A percentile compares a stretch with the other conserved stretches of the same genome.
phyloP scores from a whole-genome alignment of 2,888 invertebrate genomes.

The Aplocera efformata region DNA sequence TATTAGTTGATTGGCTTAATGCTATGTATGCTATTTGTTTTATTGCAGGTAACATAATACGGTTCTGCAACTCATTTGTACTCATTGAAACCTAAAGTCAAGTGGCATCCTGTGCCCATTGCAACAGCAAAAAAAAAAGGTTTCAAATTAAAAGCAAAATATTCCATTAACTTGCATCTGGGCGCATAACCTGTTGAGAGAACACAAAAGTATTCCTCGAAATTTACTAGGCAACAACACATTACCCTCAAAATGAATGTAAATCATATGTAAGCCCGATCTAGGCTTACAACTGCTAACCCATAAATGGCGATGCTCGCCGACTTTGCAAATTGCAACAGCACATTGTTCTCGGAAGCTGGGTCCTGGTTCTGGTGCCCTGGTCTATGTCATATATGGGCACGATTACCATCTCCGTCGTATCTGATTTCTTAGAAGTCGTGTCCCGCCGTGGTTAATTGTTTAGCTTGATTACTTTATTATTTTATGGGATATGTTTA shows the following conservation, averaged over 20 bases:
- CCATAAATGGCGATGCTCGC: constrained; percentile 63
- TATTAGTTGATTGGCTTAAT: no score
- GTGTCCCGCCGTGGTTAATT: constrained; percentile 25
- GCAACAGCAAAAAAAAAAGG: no score
- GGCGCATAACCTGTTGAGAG: no score
- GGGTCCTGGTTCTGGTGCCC: constrained; percentile 34
- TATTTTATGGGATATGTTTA: constrained; percentile 14
- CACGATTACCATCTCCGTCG: constrained; percentile 38
- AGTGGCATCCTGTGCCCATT: no score
- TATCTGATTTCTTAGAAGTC: constrained; percentile 20
- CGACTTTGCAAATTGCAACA: constrained; percentile 75
- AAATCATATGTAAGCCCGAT: constrained; percentile 29
- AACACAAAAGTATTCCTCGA: no score
- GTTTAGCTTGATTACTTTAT: constrained; percentile 27
- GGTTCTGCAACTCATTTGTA: no score
- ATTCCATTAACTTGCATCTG: no score
- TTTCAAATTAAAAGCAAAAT: no score
- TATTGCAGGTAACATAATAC: no score
- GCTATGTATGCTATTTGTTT: no score
- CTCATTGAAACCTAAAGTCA: no score
- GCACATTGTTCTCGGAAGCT: constrained; percentile 59
- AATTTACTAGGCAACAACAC: no score
- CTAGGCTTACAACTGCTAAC: constrained; percentile 30
- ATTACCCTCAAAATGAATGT: constrained; percentile 22
- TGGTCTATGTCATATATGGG: constrained; percentile 38